Base-by-base conservation (phyloP, 2,888 invertebrate species). In the Ceramica pisi region DNA sequence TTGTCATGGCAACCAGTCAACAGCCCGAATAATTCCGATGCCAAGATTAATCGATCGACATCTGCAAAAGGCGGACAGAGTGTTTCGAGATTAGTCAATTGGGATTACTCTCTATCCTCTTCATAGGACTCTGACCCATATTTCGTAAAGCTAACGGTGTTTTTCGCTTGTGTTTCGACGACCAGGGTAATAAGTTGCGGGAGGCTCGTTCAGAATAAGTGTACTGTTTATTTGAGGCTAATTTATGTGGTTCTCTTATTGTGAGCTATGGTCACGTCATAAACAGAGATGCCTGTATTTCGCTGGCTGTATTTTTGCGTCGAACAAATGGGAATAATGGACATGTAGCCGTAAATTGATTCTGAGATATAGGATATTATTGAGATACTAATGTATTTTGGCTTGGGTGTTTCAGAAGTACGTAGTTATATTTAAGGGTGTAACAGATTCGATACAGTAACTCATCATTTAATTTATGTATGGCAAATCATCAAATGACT, bases 1-100 rank as follows among this genome's bases (percentile, higher is more conserved):
- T 92, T 86, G 79, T 90, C 88, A 92, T 90, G 81, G 91, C 84
- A 88, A 92, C 93, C 87, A 88, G 87, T 90, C 91, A 91, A 89
- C 90, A 90, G 83, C 88, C 88, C 90, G 87, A 92, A 92, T 92
- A 92, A 93, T 90, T 91, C 89, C 90, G 87, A 93, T 93, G 88
- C 87, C 84, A 92, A 93, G 94, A 94, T 94, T 94, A 94, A 94
- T 94, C 92, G 94, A 93, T 92, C 89, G 91, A 90, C 94, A 92
- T 93, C 91, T 93, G 93, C 90, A 88, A 92, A 90, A 91, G 93
- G 92, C 94, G 89, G 92, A 88, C 87, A 86, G 88, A 91, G 90
- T 90, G 88, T 88, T 86, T 89, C 84, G 88, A 92, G 93, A 94
- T 95, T 95, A 94, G 92, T 93, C 93, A 92, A 92, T 94, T 92